Percentiles rank a stretch among this genome's conserved stretches.
Conservation (phyloP, 2,888 invertebrate species). For the Venusia cambrica region DNA sequence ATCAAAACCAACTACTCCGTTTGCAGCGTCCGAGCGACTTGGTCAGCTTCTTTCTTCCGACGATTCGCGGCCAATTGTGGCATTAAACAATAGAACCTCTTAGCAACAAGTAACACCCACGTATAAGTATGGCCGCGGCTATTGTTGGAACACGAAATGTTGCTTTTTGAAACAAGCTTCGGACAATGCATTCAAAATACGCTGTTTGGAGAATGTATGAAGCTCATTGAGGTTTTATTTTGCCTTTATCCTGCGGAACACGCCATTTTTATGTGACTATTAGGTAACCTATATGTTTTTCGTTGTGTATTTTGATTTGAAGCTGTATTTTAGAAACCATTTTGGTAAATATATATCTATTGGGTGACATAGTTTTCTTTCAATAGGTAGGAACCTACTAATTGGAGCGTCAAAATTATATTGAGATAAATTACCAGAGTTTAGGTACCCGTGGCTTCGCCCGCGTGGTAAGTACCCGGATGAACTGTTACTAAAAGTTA, state of each 20-base stretch:
- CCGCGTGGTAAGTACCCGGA: no score
- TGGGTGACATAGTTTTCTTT: no score
- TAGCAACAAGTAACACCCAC: constrained; percentile 45
- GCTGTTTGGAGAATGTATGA: constrained; percentile 14
- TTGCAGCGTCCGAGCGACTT: constrained; percentile 51
- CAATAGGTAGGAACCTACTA: no score
- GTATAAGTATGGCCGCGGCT: constrained; percentile 44
- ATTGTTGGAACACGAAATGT: constrained; percentile 34
- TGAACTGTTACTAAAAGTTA: no score
- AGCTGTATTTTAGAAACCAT: no score
- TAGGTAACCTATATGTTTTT: not conserved
- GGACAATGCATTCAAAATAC: constrained; percentile 26
- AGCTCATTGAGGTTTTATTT: constrained; percentile 11
- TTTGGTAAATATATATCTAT: no score
- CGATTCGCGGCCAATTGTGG: constrained; percentile 72
- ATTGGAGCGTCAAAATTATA: no score
- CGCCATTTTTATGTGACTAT: not conserved
- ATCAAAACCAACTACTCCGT: constrained; percentile 38
- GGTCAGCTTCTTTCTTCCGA: constrained; percentile 76
- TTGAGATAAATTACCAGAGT: no score
- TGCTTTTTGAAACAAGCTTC: constrained; percentile 24
- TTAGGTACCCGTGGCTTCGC: no score
- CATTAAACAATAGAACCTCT: constrained; percentile 80
- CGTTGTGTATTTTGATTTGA: no score
- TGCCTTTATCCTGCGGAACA: constrained; percentile 2